Evolutionary conservation across 1,140 invertebrate species (phyloP).

Genomic region (Aradophagus sp.): DNA sequence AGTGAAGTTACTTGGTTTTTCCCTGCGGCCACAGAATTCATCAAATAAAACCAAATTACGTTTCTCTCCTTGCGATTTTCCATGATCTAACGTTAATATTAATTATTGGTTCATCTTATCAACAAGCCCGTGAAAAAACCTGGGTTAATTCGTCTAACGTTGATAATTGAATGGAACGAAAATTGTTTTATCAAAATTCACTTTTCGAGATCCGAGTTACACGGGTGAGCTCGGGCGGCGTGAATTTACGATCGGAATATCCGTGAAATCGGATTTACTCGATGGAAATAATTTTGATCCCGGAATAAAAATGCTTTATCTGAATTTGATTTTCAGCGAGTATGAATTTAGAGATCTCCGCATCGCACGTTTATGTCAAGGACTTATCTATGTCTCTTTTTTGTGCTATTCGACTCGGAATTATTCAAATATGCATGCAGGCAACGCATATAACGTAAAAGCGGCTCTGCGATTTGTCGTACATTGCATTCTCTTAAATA

Average conservation of each 20-base stretch:
- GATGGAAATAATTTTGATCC: conserved; percentile 19
- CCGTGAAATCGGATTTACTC: conserved; percentile 13
- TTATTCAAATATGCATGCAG: conserved; percentile 30
- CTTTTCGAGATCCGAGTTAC: conserved; percentile 1
- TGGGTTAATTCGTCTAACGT: background rate
- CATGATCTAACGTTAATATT: too few species aligned
- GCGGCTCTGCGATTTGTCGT: conserved; percentile 4
- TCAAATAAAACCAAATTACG: too few species aligned
- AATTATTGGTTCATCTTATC: too few species aligned
- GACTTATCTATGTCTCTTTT: conserved; percentile 4
- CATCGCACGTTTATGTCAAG: conserved; percentile 32
- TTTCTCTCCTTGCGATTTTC: too few species aligned
- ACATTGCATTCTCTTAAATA: conserved; percentile 13
- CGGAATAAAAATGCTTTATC: conserved; percentile 7
- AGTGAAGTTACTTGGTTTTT: too few species aligned
- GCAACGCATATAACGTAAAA: conserved; percentile 5
- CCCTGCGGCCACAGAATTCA: too few species aligned
- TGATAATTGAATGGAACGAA: background rate
- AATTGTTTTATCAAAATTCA: background rate
- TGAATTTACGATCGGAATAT: conserved; percentile 3
- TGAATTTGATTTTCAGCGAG: conserved; percentile 20
- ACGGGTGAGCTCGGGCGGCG: background rate
- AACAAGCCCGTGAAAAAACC: too few species aligned
- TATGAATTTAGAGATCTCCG: conserved; percentile 40
- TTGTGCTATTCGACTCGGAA: conserved; percentile 6